Conservation (phyloP, 2,888 invertebrate species). For the Himalopsyche anomala region DNA sequence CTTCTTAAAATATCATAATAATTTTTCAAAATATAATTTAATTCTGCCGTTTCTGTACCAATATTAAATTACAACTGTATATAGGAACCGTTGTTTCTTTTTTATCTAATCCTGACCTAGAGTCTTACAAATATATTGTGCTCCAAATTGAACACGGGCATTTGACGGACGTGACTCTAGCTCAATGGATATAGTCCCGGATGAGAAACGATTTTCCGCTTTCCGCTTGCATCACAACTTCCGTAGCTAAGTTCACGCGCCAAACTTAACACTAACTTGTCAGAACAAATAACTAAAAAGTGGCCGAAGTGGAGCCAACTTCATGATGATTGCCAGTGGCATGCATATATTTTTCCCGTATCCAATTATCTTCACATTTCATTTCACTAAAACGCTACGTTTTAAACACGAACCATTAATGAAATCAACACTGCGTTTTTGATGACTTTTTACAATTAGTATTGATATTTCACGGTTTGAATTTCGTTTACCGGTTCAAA, state of each 20-base stretch:
- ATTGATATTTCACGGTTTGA: too few species aligned
- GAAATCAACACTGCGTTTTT: too few species aligned
- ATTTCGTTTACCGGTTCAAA: too few species aligned
- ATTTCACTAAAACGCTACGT: too few species aligned
- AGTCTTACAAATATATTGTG: not conserved
- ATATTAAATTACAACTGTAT: too few species aligned
- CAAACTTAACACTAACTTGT: conserved; percentile 49
- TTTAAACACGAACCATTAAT: too few species aligned
- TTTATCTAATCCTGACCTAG: not conserved
- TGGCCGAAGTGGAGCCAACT: conserved; percentile 36
- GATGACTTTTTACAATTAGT: too few species aligned
- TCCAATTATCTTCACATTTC: not conserved
- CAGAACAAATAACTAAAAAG: conserved; percentile 52
- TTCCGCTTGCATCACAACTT: conserved; percentile 25
- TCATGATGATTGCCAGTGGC: conserved; percentile 46
- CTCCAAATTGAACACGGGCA: not conserved
- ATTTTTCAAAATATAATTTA: too few species aligned
- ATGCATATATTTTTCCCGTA: not conserved
- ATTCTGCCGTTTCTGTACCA: too few species aligned
- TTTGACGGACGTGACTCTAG: conserved; percentile 21
- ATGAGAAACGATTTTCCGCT: conserved; percentile 2
- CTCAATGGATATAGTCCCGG: not conserved
- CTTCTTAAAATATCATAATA: too few species aligned
- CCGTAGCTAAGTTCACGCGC: not conserved
- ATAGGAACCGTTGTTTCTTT: too few species aligned